A percentile compares a stretch with the other conserved stretches of the same genome.
phyloP scores from a whole-genome alignment of 1,140 invertebrate genomes.

The Pollicipes pollicipes region DNA sequence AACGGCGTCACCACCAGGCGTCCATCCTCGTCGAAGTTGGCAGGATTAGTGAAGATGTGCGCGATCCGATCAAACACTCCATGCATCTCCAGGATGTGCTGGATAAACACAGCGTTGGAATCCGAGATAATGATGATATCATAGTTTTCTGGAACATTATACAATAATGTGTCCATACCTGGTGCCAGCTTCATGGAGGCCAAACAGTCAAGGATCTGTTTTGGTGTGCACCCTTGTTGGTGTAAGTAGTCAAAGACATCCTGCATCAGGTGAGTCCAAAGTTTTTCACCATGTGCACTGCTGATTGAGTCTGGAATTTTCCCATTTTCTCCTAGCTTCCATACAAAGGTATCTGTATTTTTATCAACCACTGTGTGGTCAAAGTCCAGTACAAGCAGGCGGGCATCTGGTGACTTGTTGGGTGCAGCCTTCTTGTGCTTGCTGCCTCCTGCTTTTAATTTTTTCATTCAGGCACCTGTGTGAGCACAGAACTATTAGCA shows the following conservation, averaged over 20 bases:
- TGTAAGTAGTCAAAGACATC: background rate
- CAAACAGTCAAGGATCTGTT: background rate
- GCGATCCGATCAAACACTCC: background rate
- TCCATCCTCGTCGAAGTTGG: background rate
- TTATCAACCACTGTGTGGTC: background rate
- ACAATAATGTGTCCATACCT: background rate
- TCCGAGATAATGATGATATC: conserved; percentile 11
- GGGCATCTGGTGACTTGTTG: background rate
- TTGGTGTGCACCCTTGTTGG: background rate
- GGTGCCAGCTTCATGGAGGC: background rate
- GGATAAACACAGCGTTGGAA: conserved; percentile 9
- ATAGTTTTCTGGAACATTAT: background rate
- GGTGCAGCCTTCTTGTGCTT: background rate
- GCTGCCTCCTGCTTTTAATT: background rate
- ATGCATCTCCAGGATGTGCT: conserved; percentile 8
- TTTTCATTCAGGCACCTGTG: background rate
- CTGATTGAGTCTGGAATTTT: background rate
- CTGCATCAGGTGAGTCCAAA: background rate
- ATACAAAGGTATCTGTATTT: background rate
- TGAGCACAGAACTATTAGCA: no score
- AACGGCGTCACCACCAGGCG: background rate
- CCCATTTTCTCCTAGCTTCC: background rate
- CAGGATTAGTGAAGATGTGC: background rate
- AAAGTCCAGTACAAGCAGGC: background rate
- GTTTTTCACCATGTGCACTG: background rate